phyloP scores from a whole-genome alignment of 2,113 vertebrate species.

The Oryzias woworae region DNA sequence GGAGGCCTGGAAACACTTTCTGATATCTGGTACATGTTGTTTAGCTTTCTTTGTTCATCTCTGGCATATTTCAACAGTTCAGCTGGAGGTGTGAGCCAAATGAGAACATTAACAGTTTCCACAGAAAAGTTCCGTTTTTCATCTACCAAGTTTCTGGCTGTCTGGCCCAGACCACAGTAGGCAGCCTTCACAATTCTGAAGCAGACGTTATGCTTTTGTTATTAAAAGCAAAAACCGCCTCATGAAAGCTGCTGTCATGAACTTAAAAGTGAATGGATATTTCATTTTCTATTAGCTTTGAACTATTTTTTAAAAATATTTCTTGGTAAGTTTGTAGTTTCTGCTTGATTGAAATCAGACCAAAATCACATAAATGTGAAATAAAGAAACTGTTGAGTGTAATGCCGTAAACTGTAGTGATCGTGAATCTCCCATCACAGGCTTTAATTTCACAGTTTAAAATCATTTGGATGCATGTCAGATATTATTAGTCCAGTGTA shows the following conservation, averaged over 20 bases:
- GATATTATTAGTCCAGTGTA: too few species aligned
- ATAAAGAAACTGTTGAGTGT: too few species aligned
- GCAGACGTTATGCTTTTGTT: not conserved
- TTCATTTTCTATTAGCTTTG: not conserved
- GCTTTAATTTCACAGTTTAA: too few species aligned
- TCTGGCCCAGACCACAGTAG: conserved; percentile 41
- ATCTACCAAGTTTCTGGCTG: conserved; percentile 31
- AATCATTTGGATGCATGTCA: too few species aligned
- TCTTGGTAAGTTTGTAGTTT: too few species aligned
- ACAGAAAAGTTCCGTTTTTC: conserved; percentile 16
- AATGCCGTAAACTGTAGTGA: too few species aligned
- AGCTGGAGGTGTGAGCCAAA: conserved; percentile 17
- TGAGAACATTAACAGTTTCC: conserved; percentile 53
- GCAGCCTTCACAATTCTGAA: conserved; percentile 12
- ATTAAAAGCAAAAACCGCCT: conserved; percentile 4
- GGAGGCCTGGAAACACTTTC: conserved; percentile 50
- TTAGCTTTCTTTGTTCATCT: conserved; percentile 30
- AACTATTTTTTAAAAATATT: too few species aligned
- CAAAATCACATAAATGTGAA: too few species aligned
- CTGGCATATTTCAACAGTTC: conserved; percentile 50
- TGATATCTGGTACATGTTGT: conserved; percentile 56
- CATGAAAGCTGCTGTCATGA: conserved; percentile 1
- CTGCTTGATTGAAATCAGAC: too few species aligned
- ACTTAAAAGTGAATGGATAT: not conserved
- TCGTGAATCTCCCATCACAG: too few species aligned